Conservation (phyloP, 2,888 invertebrate genomes). For the Parasteatoda lunata region DNA sequence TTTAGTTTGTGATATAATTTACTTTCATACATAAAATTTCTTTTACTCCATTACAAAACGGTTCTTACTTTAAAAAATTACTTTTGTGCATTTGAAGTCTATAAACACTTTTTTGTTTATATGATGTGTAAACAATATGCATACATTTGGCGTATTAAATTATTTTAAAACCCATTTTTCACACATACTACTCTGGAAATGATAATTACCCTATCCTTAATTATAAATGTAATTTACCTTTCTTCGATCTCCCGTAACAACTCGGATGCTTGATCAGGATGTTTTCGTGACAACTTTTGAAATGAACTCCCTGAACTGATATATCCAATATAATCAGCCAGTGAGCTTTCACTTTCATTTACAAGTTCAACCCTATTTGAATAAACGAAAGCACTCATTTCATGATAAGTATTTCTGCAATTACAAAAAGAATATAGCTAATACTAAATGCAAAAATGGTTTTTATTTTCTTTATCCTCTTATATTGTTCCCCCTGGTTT, state of each 20-base stretch:
- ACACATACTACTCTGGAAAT: no score
- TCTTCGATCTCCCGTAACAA: slow-evolving; percentile 40
- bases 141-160: not conserved
- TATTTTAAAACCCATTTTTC: no score
- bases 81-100: no score
- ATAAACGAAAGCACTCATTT: not conserved
- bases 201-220: not conserved
- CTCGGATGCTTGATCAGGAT: slow-evolving; percentile 37
- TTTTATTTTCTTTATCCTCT: no score
- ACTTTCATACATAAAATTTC: no score
- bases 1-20: no score
- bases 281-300: slow-evolving; percentile 47
- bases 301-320: slow-evolving; percentile 67
- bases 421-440: no score
- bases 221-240: slow-evolving; percentile 11
- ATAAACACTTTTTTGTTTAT: not conserved
- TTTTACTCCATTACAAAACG: no score
- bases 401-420: no score
- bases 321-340: slow-evolving; percentile 63
- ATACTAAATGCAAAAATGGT: no score
- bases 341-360: slow-evolving; percentile 7
- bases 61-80: no score
- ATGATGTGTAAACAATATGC: not conserved
- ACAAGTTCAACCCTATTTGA: slow-evolving; percentile 26
- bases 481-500: no score